Base-by-base conservation (phyloP, 37 sponge, comb jelly and placozoan species). In the Halisarca cf. caerulea region DNA sequence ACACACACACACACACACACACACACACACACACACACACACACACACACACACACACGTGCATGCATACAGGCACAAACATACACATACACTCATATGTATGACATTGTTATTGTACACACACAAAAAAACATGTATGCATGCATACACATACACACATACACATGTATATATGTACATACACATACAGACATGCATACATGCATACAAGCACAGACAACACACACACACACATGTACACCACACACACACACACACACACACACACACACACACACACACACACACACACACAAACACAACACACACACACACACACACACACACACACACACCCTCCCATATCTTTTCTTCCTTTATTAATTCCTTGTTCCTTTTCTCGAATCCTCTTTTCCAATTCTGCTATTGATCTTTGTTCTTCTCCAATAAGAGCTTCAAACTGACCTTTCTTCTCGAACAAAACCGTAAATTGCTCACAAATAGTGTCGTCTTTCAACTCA, bases 271-370 rank as follows among this genome's bases (percentile, higher is more conserved):
- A 25, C 8, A 8, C 14, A 30, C 32, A 64, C 7, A 64, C 7
- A 14, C 11, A 47, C 11, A 11, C 11, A 14, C 9, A 47, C 51
- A 47, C 55, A 23, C 79, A 79, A 51, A 30, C 79, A 0, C 5
- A 3, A n/a, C 81, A 0, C 59, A 9, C 5, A 28, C 3, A 25
- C 83, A n/a, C 66, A 44, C 39, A 44, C 60, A 27, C n/a, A 47
- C 83, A 59, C 66, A 8, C 47, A 28, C 32, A 39, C 83, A 14
- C 85, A 70, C 39, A 92, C 92, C 94, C 94, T 77, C 91, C 91
- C 87, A 94, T 88, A 0, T 78, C 60, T 27, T 83, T 85, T 27
- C 91, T 51, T 45, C 90, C 66, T 51, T 73, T 86, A 38, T 23
- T 74, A 33, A 88, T 64, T 39, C 27, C 2, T 44, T 73, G 44